Evolutionary conservation across 1,140 invertebrate genomes (phyloP).

Genomic region (Drosophila sucinea): DNA sequence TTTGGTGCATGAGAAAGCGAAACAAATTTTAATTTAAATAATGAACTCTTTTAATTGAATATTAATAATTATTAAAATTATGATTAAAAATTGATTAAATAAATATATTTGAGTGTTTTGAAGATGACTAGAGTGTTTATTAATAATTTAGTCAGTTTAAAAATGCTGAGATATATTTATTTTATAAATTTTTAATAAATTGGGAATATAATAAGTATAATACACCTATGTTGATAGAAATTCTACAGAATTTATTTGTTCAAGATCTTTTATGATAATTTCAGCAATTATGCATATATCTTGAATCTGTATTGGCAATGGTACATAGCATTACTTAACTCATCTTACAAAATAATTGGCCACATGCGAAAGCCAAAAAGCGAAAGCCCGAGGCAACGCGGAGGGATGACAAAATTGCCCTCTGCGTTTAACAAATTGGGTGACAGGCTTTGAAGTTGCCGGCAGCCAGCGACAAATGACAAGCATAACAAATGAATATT

Average conservation of each 20-base stretch:
- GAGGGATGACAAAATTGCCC: slow-evolving; percentile 62
- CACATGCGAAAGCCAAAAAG: slow-evolving; percentile 69
- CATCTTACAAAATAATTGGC: slow-evolving; percentile 54
- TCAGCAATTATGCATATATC: slow-evolving; percentile 3
- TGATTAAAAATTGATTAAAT: too few species aligned
- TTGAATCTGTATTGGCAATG: slow-evolving; percentile 5
- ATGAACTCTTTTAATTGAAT: too few species aligned
- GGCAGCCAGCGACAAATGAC: slow-evolving; percentile 72
- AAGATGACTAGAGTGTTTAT: too few species aligned
- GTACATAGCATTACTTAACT: slow-evolving; percentile 13
- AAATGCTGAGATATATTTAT: too few species aligned
- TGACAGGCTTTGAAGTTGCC: slow-evolving; percentile 77
- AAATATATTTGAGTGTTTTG: too few species aligned
- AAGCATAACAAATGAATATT: slow-evolving; percentile 81
- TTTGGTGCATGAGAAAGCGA: too few species aligned
- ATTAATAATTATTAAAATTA: too few species aligned
- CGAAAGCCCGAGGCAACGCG: slow-evolving; percentile 9
- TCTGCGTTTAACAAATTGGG: slow-evolving; percentile 79
- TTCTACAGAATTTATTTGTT: neutral
- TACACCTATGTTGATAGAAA: neutral
- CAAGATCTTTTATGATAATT: neutral
- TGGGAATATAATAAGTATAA: too few species aligned
- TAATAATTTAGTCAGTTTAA: too few species aligned
- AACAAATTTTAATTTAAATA: too few species aligned
- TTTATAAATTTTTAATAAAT: too few species aligned